phyloP scores from a whole-genome alignment of 2,888 invertebrate species.

The Argyra leucocephala region DNA sequence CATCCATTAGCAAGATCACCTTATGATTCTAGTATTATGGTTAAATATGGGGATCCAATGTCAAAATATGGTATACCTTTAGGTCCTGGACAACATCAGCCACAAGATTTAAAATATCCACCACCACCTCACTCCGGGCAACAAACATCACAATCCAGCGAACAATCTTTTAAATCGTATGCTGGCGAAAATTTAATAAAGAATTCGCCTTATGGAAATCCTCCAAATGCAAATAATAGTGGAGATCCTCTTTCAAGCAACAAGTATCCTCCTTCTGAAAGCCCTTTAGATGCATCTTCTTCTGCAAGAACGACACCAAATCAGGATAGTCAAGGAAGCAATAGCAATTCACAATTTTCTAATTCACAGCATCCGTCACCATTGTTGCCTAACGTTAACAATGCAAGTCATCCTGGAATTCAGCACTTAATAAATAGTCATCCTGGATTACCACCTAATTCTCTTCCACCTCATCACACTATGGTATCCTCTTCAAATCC shows the following conservation, averaged over 20 bases:
- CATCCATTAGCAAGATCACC: slow-evolving; percentile 39
- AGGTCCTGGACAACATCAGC: slow-evolving; percentile 30
- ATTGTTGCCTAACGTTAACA: slow-evolving; percentile 39
- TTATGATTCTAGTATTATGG: slow-evolving; percentile 40
- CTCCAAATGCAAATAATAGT: slow-evolving; percentile 19
- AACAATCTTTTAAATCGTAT: slow-evolving; percentile 31
- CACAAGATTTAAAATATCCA: slow-evolving; percentile 42
- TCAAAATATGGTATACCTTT: slow-evolving; percentile 33
- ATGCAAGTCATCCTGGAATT: slow-evolving; percentile 36
- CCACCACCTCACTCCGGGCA: slow-evolving; percentile 31
- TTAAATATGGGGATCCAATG: slow-evolving; percentile 43
- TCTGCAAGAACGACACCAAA: slow-evolving; percentile 40
- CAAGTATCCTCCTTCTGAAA: slow-evolving; percentile 37
- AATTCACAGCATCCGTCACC: slow-evolving; percentile 41
- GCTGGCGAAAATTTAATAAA: slow-evolving; percentile 43
- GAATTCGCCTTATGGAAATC: slow-evolving; percentile 35
- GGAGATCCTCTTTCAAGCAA: slow-evolving; percentile 19
- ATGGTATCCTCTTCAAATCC: slow-evolving; percentile 29
- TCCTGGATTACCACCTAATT: slow-evolving; percentile 30
- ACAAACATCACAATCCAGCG: slow-evolving; percentile 21
- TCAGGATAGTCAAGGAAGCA: slow-evolving; percentile 44
- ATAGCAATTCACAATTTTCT: slow-evolving; percentile 39
- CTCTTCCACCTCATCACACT: slow-evolving; percentile 21
- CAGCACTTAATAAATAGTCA: slow-evolving; percentile 40
- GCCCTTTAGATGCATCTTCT: slow-evolving; percentile 41